Conservation (phyloP, 2,888 invertebrate genomes). For the Caenorhabditis afra region DNA sequence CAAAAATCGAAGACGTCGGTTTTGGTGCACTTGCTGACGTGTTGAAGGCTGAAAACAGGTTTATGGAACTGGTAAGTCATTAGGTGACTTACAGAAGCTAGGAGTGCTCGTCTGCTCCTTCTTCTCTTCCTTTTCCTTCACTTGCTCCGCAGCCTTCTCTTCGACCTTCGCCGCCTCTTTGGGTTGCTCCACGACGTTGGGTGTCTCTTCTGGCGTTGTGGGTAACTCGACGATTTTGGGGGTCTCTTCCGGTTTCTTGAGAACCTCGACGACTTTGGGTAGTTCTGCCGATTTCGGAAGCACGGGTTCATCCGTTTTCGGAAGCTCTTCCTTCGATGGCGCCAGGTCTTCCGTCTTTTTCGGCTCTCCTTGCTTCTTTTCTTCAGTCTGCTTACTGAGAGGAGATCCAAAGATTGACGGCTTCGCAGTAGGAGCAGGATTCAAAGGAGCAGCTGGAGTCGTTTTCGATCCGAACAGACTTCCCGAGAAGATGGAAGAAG, state of each 20-base stretch:
- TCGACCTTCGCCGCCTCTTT: conserved; percentile 7
- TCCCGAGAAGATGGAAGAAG: conserved; percentile 38
- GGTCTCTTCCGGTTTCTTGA: no score
- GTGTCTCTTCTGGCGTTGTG: no score
- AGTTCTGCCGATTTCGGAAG: no score
- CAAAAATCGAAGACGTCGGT: conserved; percentile 32
- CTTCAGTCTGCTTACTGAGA: background rate
- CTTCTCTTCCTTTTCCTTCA: conserved; percentile 1
- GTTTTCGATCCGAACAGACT: conserved; percentile 22
- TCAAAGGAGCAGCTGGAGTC: background rate
- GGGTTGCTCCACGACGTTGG: conserved; percentile 21
- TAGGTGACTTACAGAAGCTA: conserved; percentile 39
- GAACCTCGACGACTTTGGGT: no score
- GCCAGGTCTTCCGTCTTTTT: conserved; percentile 4
- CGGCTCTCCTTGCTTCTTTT: background rate
- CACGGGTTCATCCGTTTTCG: background rate
- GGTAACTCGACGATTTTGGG: background rate
- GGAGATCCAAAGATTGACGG: conserved; percentile 5
- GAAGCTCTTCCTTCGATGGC: background rate
- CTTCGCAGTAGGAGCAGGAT: background rate
- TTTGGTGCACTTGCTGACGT: conserved; percentile 4
- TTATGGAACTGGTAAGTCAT: background rate
- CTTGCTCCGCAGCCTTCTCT: conserved; percentile 9
- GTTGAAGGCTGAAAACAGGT: conserved; percentile 32
- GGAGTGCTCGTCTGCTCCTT: conserved; percentile 27